phyloP scores from a whole-genome alignment of 2,888 invertebrate genomes.

The Syritta pipiens region DNA sequence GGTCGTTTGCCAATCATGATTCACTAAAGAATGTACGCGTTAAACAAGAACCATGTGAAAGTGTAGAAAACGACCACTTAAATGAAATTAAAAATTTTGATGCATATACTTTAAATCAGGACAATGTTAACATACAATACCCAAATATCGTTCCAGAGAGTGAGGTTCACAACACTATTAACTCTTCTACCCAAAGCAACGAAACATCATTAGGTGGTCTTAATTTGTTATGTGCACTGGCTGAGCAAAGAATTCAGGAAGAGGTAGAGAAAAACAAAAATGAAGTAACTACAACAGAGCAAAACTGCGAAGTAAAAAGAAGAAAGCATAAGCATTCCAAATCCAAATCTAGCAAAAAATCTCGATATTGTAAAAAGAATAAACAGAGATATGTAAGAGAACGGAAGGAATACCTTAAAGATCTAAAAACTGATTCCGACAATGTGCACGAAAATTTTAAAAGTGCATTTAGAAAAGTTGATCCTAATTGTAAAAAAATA shows the following conservation, averaged over 20 bases:
- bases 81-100: conserved; percentile 16
- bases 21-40: conserved; percentile 15
- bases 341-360: conserved; percentile 78
- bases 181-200: not conserved
- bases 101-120: not conserved
- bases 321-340: conserved; percentile 80
- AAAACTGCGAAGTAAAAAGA: conserved; percentile 73
- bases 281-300: not conserved
- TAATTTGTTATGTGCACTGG: conserved; percentile 89
- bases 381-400: conserved; percentile 77
- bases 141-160: conserved; percentile 15
- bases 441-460: conserved; percentile 74
- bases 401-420: conserved; percentile 63
- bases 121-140: conserved; percentile 70
- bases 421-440: conserved; percentile 72
- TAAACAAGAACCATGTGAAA: conserved; percentile 40
- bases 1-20: conserved; percentile 27
- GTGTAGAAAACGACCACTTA: conserved; percentile 22
- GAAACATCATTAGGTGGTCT: conserved; percentile 82
- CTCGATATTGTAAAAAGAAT: conserved; percentile 78
- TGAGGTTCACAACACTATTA: not conserved
- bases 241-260: conserved; percentile 90
- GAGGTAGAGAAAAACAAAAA: conserved; percentile 80
- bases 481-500: conserved; percentile 73
- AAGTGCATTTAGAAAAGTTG: conserved; percentile 73